Evolutionary conservation across 2,797 vertebrate species (phyloP).

Genomic region (Galaxias olidus): DNA sequence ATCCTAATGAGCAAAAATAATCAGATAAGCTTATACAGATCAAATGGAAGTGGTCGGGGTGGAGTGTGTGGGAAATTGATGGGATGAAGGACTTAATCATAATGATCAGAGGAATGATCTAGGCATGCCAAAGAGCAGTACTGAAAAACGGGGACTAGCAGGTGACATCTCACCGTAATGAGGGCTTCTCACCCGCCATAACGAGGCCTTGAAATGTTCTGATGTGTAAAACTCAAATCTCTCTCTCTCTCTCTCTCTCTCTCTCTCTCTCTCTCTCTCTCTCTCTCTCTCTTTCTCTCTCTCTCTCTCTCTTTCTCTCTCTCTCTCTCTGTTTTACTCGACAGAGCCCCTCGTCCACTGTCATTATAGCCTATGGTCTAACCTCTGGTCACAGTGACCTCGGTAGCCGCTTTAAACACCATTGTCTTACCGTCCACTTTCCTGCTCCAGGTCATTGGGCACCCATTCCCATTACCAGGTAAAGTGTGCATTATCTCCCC

Average conservation of each 20-base stretch:
- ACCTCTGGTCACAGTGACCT: background rate
- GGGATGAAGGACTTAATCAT: conserved; percentile 7
- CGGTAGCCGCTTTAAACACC: no score
- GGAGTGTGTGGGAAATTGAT: conserved; percentile 13
- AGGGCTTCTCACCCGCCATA: no score
- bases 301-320: no score
- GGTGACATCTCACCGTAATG: no score
- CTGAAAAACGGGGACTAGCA: no score
- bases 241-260: no score
- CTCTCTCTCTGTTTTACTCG: background rate
- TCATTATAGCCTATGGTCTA: background rate
- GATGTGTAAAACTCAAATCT: no score
- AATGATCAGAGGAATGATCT: no score
- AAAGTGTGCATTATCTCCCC: background rate
- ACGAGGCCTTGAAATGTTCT: no score
- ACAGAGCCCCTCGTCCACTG: background rate
- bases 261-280: no score
- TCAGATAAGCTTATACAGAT: conserved; percentile 39
- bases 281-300: no score
- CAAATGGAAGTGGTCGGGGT: background rate
- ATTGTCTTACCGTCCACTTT: background rate
- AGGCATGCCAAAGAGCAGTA: no score
- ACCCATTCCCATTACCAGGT: background rate
- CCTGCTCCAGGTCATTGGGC: background rate
- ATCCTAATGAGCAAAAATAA: conserved; percentile 13